Conservation (phyloP, 2,888 invertebrate genomes). For the Pycnomerus fuliginosus region DNA sequence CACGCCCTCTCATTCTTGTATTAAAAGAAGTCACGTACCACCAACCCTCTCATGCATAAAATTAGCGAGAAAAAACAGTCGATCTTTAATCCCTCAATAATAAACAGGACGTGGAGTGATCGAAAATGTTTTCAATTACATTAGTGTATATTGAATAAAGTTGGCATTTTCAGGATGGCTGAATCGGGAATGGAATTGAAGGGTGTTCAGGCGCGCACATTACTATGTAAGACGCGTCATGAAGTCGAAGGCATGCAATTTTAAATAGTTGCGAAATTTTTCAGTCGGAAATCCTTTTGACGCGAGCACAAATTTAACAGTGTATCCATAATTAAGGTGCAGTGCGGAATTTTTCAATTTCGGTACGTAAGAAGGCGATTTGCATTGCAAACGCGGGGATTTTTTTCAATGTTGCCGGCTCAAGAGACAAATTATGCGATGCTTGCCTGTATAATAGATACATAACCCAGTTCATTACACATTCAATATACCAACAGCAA, state of each 20-base stretch:
- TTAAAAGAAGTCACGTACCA: too few species aligned
- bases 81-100: too few species aligned
- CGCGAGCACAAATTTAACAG: slow-evolving; percentile 18
- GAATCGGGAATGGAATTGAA: slow-evolving; percentile 26
- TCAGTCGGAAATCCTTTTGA: slow-evolving; percentile 26
- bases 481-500: slow-evolving; percentile 22
- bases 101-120: slow-evolving; percentile 24
- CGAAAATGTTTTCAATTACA: slow-evolving; percentile 30
- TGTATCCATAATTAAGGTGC: too few species aligned
- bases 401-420: slow-evolving; percentile 18
- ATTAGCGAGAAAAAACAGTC: too few species aligned
- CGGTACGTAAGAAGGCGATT: slow-evolving; percentile 20
- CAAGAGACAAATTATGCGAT: slow-evolving; percentile 20
- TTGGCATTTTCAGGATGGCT: slow-evolving; percentile 27
- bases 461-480: slow-evolving; percentile 26
- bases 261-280: slow-evolving; percentile 34
- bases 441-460: slow-evolving; percentile 21
- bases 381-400: slow-evolving; percentile 22
- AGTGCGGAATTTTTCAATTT: too few species aligned
- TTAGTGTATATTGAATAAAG: slow-evolving; percentile 31
- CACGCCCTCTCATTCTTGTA: too few species aligned
- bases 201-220: slow-evolving; percentile 22
- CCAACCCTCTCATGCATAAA: too few species aligned
- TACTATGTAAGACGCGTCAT: slow-evolving; percentile 30
- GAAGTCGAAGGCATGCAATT: slow-evolving; percentile 22